Conservation (phyloP, 2,888 invertebrate genomes). For the Euproctis similis region DNA sequence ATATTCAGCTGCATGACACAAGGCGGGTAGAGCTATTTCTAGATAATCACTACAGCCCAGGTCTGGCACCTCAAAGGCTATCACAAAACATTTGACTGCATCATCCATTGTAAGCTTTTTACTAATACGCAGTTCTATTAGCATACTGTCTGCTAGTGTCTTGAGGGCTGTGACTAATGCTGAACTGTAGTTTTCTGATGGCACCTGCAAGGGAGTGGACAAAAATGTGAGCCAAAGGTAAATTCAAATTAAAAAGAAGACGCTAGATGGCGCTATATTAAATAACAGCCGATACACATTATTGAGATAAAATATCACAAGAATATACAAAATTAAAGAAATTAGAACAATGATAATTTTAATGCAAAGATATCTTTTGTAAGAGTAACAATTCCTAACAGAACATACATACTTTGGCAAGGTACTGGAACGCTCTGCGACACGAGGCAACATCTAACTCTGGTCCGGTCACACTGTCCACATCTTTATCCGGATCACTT, state of each 20-base stretch:
- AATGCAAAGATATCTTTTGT: too few species aligned
- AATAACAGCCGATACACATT: too few species aligned
- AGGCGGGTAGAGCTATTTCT: conserved; percentile 86
- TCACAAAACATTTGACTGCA: conserved; percentile 78
- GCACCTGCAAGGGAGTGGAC: conserved; percentile 51
- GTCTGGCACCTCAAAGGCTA: conserved; percentile 86
- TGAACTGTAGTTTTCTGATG: conserved; percentile 70
- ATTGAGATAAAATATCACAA: too few species aligned
- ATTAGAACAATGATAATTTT: too few species aligned
- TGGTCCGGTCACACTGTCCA: conserved; percentile 80
- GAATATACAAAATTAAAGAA: too few species aligned
- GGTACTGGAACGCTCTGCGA: conserved; percentile 79
- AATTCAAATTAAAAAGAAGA: too few species aligned
- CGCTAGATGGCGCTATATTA: too few species aligned
- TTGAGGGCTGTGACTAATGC: conserved; percentile 85
- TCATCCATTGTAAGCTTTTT: conserved; percentile 70
- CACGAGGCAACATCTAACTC: conserved; percentile 84
- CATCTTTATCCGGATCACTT: conserved; percentile 89
- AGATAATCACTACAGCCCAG: conserved; percentile 86
- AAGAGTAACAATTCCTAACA: too few species aligned
- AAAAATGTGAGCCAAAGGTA: too few species aligned
- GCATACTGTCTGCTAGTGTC: conserved; percentile 81
- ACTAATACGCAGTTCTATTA: conserved; percentile 80
- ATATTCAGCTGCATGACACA: conserved; percentile 85
- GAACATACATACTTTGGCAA: conserved; percentile 57